Evolutionary conservation across 2,113 vertebrate genomes (phyloP).

Genomic region (Boleophthalmus pectinirostris): DNA sequence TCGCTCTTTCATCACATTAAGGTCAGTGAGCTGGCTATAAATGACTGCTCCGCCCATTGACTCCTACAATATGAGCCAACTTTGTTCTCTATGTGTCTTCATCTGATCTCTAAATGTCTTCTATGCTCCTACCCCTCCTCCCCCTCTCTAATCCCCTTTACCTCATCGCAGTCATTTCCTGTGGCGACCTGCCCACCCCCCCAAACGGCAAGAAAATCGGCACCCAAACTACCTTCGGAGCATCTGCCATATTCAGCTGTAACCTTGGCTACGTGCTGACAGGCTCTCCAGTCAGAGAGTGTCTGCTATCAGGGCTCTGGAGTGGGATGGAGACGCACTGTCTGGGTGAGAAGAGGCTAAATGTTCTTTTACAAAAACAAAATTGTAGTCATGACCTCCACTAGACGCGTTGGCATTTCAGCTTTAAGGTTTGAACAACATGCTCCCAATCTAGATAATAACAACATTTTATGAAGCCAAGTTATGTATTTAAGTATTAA

Average conservation of each 20-base stretch:
- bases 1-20: conserved; percentile 58
- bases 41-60: conserved; percentile 64
- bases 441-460: not conserved
- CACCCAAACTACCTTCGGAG: conserved; percentile 91
- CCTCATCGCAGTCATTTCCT: conserved; percentile 89
- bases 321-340: conserved; percentile 90
- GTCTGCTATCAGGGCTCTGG: conserved; percentile 94
- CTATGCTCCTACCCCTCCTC: conserved; percentile 6
- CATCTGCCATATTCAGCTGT: conserved; percentile 95
- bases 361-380: conserved; percentile 33
- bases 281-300: conserved; percentile 90
- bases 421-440: not conserved
- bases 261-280: conserved; percentile 89
- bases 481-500: too few relatives aligned
- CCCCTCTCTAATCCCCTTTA: conserved; percentile 9
- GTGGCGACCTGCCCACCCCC: conserved; percentile 88
- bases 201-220: conserved; percentile 97
- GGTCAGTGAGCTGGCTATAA: conserved; percentile 53
- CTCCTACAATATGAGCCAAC: conserved; percentile 58
- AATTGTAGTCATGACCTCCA: conserved; percentile 20
- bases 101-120: not conserved
- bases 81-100: conserved; percentile 44
- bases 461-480: too few relatives aligned
- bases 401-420: conserved; percentile 19
- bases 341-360: conserved; percentile 81